Evolutionary conservation across 2,113 vertebrate genomes (phyloP).

Genomic region (Ceyx cyanopectus): DNA sequence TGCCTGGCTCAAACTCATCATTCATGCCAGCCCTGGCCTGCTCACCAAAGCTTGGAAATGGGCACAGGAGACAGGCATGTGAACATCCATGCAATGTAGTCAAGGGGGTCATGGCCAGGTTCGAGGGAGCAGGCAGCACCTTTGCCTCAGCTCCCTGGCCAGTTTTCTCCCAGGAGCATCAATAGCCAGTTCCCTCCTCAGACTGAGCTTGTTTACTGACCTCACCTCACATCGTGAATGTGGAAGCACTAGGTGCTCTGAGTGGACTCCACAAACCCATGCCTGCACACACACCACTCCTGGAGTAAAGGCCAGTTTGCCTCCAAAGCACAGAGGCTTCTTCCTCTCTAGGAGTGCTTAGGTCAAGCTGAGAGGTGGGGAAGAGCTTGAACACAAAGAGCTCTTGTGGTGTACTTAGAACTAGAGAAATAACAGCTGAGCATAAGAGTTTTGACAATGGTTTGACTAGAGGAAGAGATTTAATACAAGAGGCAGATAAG

Average conservation of each 20-base stretch:
- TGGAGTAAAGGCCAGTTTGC: neutral
- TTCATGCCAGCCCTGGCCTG: neutral
- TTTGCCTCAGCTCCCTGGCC: neutral
- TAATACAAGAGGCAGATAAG: neutral
- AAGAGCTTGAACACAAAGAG: neutral
- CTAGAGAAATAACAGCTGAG: neutral
- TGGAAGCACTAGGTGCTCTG: neutral
- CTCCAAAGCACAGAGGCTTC: neutral
- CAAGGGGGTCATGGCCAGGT: neutral
- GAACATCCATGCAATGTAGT: neutral
- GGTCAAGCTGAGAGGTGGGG: neutral
- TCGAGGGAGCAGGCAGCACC: neutral
- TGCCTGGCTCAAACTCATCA: neutral
- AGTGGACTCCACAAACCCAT: neutral
- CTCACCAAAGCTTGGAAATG: neutral
- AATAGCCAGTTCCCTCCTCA: neutral
- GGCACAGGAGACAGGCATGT: neutral
- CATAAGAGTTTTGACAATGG: neutral
- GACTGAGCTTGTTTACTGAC: neutral
- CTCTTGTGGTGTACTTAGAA: neutral
- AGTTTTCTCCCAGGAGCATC: neutral
- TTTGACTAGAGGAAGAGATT: neutral
- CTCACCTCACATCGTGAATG: neutral
- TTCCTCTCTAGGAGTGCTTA: neutral
- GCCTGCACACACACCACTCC: rapidly evolving